Evolutionary conservation across 2,888 invertebrate species (phyloP), one percentile per base, ranked within the genome.

Genomic region (Cantharis nigra): DNA sequence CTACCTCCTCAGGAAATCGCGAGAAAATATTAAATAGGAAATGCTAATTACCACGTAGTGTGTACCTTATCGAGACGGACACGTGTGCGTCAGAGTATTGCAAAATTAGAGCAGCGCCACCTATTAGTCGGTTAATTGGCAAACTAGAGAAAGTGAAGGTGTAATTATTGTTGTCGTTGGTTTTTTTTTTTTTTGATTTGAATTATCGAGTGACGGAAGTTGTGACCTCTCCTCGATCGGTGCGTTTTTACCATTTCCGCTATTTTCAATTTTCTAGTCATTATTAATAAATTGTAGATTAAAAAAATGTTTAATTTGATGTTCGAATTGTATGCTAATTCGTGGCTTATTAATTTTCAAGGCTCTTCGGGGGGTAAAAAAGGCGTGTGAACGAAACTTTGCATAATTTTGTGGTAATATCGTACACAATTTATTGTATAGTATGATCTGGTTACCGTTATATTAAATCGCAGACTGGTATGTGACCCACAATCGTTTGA

Each of bases 401-500:
- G 49, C 49, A 49, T 49, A 49, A 49, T 49, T 49, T 49, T n/a
- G 4, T 49, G 7, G 49, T 49, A 49, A 49, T 49, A 16, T 16
- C 16, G 16, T 16, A n/a, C 49, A 49, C n/a, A 49, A 49, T 49
- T 49, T 49, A 49, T 49, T 49, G 49, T 49, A n/a, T 49, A 49
- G 18, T 23, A 67, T 67, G 65, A 67, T 67, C 26, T 67, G 7
- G 13, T 67, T 23, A 67, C 65, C 65, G 65, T 67, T 67, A 67
- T 67, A n/a, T 67, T 67, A 67, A 67, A 67, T 67, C 65, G 65
- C 65, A n/a, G 13, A 67, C 65, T 23, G 65, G 65, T 67, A 67
- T 67, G 65, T 67, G 65, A 67, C 65, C 65, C 65, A 67, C 65
- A 67, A 67, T 67, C 65, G 65, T 67, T n/a, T 67, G 65, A 67